Conservation (phyloP, 1,140 invertebrate species). For the Pantala flavescens region DNA sequence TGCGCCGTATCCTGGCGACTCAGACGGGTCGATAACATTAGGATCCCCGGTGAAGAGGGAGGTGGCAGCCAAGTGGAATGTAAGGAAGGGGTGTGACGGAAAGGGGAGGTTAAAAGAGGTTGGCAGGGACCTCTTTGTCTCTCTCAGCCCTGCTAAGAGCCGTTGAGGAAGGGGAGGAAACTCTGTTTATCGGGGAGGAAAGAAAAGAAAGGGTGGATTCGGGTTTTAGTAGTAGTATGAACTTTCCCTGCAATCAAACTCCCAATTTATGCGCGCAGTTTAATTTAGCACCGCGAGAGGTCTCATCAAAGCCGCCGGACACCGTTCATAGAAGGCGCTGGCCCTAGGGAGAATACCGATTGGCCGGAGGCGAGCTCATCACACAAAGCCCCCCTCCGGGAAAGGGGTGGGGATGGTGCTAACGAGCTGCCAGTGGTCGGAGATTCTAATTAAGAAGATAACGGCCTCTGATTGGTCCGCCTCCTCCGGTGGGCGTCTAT, state of each 20-base stretch:
- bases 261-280: no score
- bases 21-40: neutral
- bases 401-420: neutral
- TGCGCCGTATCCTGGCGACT: neutral
- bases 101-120: neutral
- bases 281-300: no score
- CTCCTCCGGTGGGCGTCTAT: neutral
- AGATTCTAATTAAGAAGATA: conserved; percentile 10
- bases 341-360: neutral
- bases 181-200: neutral
- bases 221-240: neutral
- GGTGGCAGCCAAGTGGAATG: neutral
- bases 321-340: neutral
- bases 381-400: neutral
- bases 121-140: neutral
- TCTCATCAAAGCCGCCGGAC: neutral
- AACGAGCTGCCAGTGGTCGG: conserved; percentile 1
- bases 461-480: neutral
- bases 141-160: neutral
- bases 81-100: neutral
- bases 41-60: neutral
- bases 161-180: neutral
- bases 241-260: neutral
- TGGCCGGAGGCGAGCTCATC: neutral
- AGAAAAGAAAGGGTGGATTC: neutral